A percentile compares a stretch with the other conserved stretches of the same genome.
phyloP scores from a whole-genome alignment of 2,113 vertebrate genomes.

The Cyprinodon variegatus region DNA sequence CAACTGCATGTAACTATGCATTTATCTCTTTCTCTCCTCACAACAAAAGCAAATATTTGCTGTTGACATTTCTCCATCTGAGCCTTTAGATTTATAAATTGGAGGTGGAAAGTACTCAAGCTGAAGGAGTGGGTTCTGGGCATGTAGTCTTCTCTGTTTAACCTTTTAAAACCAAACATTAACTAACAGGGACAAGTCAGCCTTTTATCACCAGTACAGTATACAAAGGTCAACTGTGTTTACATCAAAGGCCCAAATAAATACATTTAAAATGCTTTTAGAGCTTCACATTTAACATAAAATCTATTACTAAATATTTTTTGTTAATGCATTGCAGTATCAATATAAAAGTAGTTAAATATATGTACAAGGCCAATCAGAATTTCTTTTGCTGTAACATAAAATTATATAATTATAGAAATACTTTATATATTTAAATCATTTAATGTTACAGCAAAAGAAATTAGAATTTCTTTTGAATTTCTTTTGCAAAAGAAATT shows the following conservation, averaged over 20 bases:
- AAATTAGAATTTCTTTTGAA: no score
- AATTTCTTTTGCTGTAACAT: conserved; percentile 28
- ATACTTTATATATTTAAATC: conserved; percentile 3
- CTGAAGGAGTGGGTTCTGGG: conserved; percentile 7
- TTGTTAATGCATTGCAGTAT: no score
- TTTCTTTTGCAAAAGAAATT: no score
- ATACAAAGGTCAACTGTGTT: not conserved
- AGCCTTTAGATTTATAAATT: not conserved
- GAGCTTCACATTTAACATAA: not conserved
- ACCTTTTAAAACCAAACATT: conserved; percentile 7
- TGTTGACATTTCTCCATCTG: conserved; percentile 15
- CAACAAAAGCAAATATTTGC: not conserved
- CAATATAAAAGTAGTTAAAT: not conserved
- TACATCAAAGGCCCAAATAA: not conserved
- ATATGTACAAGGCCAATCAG: not conserved
- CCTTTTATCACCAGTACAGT: conserved; percentile 2
- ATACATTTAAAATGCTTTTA: not conserved
- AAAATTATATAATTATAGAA: conserved; percentile 52
- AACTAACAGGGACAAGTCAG: conserved; percentile 1
- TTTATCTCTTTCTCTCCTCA: not conserved
- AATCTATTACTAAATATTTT: conserved; percentile 11
- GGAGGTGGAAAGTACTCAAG: not conserved
- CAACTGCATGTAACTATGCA: not conserved
- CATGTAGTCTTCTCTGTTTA: not conserved
- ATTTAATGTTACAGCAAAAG: no score